Evolutionary conservation across 2,113 vertebrate species (phyloP).

Genomic region (Phalacrocorax brasilianus): DNA sequence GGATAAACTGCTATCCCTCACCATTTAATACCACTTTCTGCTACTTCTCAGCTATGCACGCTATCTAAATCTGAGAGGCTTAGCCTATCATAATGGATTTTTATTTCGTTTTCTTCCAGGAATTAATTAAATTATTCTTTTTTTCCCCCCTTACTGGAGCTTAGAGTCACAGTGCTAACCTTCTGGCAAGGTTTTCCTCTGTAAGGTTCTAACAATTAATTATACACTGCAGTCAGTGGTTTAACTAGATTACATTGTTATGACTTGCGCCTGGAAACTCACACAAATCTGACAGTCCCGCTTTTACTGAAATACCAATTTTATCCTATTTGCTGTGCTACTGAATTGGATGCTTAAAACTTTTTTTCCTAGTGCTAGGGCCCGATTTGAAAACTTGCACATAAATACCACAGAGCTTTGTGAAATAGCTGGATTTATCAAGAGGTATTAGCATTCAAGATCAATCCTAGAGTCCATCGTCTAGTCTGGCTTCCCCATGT

Average conservation of each 20-base stretch:
- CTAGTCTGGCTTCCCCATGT: background rate
- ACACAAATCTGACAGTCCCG: background rate
- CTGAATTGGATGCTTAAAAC: background rate
- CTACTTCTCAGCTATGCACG: background rate
- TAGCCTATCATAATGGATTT: background rate
- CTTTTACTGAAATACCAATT: background rate
- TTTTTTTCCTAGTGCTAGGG: background rate
- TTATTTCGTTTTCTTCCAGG: background rate
- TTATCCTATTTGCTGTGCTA: background rate
- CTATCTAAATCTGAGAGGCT: background rate
- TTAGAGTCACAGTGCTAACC: background rate
- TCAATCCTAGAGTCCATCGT: background rate
- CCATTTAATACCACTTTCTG: background rate
- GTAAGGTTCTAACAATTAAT: background rate
- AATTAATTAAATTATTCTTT: background rate
- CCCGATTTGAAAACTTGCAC: background rate
- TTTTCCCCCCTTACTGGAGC: background rate
- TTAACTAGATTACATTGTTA: background rate
- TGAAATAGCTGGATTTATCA: background rate
- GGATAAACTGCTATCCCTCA: background rate
- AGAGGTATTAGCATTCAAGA: background rate
- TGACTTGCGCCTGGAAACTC: background rate
- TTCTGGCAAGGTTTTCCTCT: background rate
- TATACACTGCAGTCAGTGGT: background rate
- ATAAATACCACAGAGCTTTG: background rate